Evolutionary conservation across 2,113 vertebrate species (phyloP).

Genomic region (Epinephelus cyanopodus): DNA sequence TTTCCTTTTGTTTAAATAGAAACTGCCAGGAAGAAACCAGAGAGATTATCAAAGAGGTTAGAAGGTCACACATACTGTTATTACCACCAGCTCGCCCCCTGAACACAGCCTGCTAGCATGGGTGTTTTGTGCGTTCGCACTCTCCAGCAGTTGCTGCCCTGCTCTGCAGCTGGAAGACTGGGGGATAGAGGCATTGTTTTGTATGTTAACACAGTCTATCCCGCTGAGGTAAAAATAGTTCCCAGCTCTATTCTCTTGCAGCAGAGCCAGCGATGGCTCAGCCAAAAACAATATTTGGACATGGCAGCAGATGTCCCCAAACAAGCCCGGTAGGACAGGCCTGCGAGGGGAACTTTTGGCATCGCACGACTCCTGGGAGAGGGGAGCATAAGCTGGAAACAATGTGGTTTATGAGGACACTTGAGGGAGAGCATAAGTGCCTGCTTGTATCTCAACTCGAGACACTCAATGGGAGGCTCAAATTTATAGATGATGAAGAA

Average conservation of each 20-base stretch:
- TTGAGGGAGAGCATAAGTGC: conserved; percentile 52
- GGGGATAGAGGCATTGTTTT: conserved; percentile 76
- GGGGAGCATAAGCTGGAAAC: conserved; percentile 58
- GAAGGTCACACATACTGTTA: conserved; percentile 34
- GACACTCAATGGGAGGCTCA: conserved; percentile 57
- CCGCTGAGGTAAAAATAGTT: conserved; percentile 80
- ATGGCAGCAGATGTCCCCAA: conserved; percentile 83
- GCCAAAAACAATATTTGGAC: conserved; percentile 85
- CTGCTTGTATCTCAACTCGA: conserved; percentile 56
- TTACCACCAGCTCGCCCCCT: conserved; percentile 5
- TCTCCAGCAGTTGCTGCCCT: conserved; percentile 41
- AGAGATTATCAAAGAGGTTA: conserved; percentile 20
- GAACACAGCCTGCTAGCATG: not conserved
- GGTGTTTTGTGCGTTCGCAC: conserved; percentile 29
- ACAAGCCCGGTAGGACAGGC: conserved; percentile 68
- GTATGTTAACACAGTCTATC: conserved; percentile 75
- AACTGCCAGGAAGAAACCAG: not conserved
- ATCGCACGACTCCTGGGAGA: conserved; percentile 36
- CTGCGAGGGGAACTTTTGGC: conserved; percentile 70
- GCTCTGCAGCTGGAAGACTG: conserved; percentile 74
- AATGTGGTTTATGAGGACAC: conserved; percentile 67
- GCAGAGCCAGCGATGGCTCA: conserved; percentile 62
- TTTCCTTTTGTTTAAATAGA: not conserved
- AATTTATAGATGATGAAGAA: conserved; percentile 59
- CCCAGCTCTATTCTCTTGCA: conserved; percentile 69